Conservation (phyloP, 2,888 invertebrate species). For the Seira musarum region DNA sequence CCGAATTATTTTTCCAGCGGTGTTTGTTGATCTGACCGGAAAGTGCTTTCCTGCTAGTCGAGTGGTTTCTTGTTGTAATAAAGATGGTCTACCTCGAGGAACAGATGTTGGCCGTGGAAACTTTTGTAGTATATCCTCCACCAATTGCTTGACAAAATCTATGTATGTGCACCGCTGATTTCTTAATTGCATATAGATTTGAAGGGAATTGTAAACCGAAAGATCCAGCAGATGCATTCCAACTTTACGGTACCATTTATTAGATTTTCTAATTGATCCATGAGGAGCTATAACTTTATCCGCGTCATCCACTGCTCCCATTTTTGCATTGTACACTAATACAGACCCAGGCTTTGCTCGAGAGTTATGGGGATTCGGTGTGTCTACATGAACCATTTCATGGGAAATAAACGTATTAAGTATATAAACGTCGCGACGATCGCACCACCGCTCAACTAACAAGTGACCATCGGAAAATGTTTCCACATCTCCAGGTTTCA, state of each 20-base stretch:
- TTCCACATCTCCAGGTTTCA: conserved; percentile 27
- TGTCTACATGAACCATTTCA: conserved; percentile 6
- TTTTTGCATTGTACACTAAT: conserved; percentile 39
- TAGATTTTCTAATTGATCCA: background rate
- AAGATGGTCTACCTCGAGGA: too few relatives aligned
- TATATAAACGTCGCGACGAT: conserved; percentile 34
- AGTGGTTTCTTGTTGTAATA: too few relatives aligned
- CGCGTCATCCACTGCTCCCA: conserved; percentile 42
- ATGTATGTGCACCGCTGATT: too few relatives aligned
- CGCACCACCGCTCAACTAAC: conserved; percentile 36
- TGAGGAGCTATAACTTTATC: conserved; percentile 22
- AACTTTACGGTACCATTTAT: conserved; percentile 8
- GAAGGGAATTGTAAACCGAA: background rate
- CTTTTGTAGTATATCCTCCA: too few relatives aligned
- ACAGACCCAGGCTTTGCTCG: conserved; percentile 39
- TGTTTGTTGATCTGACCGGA: too few relatives aligned
- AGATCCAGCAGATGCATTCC: background rate
- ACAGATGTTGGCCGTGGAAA: too few relatives aligned
- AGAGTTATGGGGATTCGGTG: background rate
- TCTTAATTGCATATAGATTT: too few relatives aligned
- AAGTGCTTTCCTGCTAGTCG: too few relatives aligned
- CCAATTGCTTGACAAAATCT: too few relatives aligned
- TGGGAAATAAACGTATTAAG: conserved; percentile 20
- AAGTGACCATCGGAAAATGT: background rate
- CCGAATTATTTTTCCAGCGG: too few relatives aligned